A percentile compares a stretch with the other conserved stretches of the same genome.
Evolutionary conservation across 2,888 invertebrate species (phyloP).

Genomic region (Augiades crinisus): DNA sequence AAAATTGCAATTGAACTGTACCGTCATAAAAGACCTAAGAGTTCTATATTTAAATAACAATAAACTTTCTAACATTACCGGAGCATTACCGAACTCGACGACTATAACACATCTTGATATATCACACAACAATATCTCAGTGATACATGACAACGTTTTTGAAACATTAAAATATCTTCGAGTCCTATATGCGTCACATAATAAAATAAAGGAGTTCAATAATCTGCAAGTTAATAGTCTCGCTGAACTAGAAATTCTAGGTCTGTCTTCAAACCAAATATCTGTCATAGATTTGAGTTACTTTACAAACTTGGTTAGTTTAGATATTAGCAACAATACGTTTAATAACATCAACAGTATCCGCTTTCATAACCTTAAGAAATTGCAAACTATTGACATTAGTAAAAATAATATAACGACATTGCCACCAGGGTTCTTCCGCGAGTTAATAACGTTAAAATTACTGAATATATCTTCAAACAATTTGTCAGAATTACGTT

Average conservation of each 20-base stretch:
- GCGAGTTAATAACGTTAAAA: slow-evolving; percentile 53
- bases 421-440: slow-evolving; percentile 61
- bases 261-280: slow-evolving; percentile 54
- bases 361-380: slow-evolving; percentile 48
- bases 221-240: slow-evolving; percentile 49
- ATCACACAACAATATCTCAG: slow-evolving; percentile 49
- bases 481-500: slow-evolving; percentile 49
- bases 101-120: slow-evolving; percentile 51
- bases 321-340: slow-evolving; percentile 55
- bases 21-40: slow-evolving; percentile 46
- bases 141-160: slow-evolving; percentile 38
- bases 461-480: slow-evolving; percentile 62
- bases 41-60: slow-evolving; percentile 43
- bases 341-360: slow-evolving; percentile 45
- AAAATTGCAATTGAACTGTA: slow-evolving; percentile 43
- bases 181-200: slow-evolving; percentile 50
- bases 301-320: slow-evolving; percentile 49
- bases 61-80: slow-evolving; percentile 35
- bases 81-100: slow-evolving; percentile 40
- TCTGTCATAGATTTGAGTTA: slow-evolving; percentile 49
- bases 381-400: slow-evolving; percentile 55
- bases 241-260: slow-evolving; percentile 46
- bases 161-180: slow-evolving; percentile 45
- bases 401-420: slow-evolving; percentile 53
- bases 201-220: slow-evolving; percentile 55